Evolutionary conservation across 2,888 invertebrate genomes (phyloP).

Genomic region (Colletes collaris): DNA sequence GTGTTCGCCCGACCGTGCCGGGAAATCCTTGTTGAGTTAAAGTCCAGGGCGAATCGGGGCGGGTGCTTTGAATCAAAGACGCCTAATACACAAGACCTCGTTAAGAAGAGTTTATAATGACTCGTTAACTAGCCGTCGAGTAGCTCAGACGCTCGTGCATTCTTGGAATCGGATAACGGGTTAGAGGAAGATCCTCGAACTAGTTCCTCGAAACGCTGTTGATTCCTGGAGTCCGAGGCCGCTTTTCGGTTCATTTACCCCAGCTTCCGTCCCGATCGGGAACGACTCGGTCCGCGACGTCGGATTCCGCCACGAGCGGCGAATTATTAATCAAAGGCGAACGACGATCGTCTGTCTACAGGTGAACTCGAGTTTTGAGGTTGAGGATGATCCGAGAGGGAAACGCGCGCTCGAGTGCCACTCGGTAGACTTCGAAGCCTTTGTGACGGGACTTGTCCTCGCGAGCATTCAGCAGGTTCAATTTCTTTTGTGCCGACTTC

Average conservation of each 20-base stretch:
- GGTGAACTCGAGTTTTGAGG: constrained; percentile 38
- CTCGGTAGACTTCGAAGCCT: constrained; percentile 50
- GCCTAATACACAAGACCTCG: constrained; percentile 2
- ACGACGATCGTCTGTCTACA: constrained; percentile 29
- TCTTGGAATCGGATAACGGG: neutral
- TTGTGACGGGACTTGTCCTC: constrained; percentile 53
- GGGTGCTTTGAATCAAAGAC: neutral
- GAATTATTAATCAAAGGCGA: constrained; percentile 43
- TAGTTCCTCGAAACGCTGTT: neutral
- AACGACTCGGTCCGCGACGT: neutral
- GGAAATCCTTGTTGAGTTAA: neutral
- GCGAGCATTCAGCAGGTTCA: constrained; percentile 50
- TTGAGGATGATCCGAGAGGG: constrained; percentile 46
- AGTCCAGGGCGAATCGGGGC: neutral
- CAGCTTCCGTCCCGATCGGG: neutral
- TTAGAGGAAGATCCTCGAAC: neutral
- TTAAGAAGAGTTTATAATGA: constrained; percentile 9
- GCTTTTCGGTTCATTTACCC: neutral
- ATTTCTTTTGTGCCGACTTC: constrained; percentile 58
- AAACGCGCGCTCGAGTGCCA: constrained; percentile 57
- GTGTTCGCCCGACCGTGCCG: neutral
- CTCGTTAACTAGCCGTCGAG: neutral
- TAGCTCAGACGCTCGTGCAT: neutral
- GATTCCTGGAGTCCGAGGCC: neutral
- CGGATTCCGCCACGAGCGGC: constrained; percentile 6